A percentile compares a stretch with the other conserved stretches of the same genome.
These are phyloP conservation scores for Nezara viridula DNA, from an alignment of 2,888 invertebrate species.

Conservation along the genomic window DNA sequence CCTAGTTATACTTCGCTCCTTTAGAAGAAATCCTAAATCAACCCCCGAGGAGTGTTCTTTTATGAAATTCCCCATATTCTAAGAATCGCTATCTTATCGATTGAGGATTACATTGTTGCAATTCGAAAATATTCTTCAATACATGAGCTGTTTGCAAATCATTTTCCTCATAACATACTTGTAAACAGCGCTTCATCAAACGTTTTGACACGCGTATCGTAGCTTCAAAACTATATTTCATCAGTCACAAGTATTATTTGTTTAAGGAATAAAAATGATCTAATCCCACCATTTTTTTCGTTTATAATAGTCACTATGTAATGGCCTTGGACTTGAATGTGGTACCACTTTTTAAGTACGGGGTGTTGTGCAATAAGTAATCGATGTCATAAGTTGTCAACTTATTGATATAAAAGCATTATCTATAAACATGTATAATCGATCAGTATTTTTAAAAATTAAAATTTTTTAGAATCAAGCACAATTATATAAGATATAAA, in stretches of 20 bases:
- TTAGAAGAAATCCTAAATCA: background rate
- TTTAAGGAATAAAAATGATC: background rate
- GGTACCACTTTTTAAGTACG: background rate
- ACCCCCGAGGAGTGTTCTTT: background rate
- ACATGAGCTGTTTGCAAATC: background rate
- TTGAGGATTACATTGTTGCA: background rate
- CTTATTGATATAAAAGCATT: background rate
- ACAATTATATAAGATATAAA: no score
- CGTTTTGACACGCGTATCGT: background rate
- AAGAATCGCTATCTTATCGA: background rate
- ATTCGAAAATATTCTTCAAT: background rate
- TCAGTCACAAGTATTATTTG: background rate
- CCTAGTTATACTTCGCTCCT: background rate
- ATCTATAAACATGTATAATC: background rate
- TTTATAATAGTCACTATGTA: background rate
- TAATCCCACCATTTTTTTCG: background rate
- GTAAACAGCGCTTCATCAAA: background rate
- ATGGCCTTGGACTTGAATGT: background rate
- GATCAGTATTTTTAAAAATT: background rate
- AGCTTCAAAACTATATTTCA: background rate
- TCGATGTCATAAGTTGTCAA: background rate
- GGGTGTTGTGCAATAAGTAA: background rate
- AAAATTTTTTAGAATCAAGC: background rate
- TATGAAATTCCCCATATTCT: background rate
- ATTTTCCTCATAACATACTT: background rate